Evolutionary conservation across 2,797 vertebrate species (phyloP).

Genomic region (Crenichthys baileyi): DNA sequence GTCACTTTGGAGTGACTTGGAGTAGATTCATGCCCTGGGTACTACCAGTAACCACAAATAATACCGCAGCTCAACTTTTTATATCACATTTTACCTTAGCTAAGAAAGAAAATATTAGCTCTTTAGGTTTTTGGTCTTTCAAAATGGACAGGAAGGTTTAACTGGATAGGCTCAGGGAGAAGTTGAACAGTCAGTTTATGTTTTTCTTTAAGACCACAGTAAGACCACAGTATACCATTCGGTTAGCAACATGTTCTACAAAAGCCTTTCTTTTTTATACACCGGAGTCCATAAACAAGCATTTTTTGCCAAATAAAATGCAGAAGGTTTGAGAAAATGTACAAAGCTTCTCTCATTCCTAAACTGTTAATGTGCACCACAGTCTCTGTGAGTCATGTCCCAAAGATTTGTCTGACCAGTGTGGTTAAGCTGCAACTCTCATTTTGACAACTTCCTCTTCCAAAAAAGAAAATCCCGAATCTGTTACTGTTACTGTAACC

Average conservation of each 20-base stretch:
- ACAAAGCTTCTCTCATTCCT: conserved; percentile 19
- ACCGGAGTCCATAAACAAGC: not conserved
- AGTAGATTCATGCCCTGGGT: conserved; percentile 22
- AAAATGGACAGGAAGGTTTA: not conserved
- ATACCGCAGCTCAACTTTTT: conserved; percentile 6
- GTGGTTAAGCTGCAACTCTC: conserved; percentile 60
- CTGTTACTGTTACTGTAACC: conserved; percentile 66
- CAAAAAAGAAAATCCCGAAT: conserved; percentile 46
- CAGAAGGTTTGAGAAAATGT: conserved; percentile 2
- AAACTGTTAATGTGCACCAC: conserved; percentile 54
- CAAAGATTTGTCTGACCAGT: conserved; percentile 62
- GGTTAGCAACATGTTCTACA: not conserved
- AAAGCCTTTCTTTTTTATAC: not conserved
- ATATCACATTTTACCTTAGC: conserved; percentile 5
- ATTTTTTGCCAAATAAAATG: not conserved
- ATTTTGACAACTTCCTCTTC: conserved; percentile 47
- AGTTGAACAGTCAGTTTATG: not conserved
- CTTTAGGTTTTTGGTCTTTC: not conserved
- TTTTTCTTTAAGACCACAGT: not conserved
- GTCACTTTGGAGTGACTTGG: conserved; percentile 47
- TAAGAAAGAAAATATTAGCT: conserved; percentile 16
- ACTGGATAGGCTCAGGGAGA: not conserved
- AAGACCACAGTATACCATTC: not conserved
- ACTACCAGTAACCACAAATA: conserved; percentile 28
- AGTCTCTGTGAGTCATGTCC: conserved; percentile 68